Evolutionary conservation across 2,797 vertebrate species (phyloP).

Genomic region (Cryptoblepharus egeriae): DNA sequence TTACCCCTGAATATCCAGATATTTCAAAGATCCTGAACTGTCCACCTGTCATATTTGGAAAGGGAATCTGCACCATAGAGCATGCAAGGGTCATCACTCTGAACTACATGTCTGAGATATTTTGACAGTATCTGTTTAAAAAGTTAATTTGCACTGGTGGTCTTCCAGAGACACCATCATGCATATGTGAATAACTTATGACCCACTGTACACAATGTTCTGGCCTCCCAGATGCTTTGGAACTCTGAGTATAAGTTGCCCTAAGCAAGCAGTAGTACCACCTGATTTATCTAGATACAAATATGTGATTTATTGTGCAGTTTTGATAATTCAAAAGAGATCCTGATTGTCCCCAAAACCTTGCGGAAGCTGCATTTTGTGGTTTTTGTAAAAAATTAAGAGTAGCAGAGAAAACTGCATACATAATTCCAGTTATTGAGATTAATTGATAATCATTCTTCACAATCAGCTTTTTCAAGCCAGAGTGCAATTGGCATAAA

Average conservation of each 20-base stretch:
- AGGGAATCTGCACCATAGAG: constrained; percentile 18
- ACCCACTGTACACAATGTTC: not conserved
- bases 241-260: not conserved
- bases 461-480: constrained; percentile 4
- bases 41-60: constrained; percentile 22
- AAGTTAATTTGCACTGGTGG: constrained; percentile 18
- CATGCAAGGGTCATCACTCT: constrained; percentile 10
- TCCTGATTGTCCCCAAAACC: not conserved
- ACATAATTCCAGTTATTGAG: constrained; percentile 37
- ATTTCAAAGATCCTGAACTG: too few relatives aligned
- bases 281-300: not conserved
- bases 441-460: constrained; percentile 17
- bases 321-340: not conserved
- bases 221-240: not conserved
- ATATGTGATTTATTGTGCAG: not conserved
- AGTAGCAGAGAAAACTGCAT: constrained; percentile 9
- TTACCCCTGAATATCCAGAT: not conserved
- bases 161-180: constrained; percentile 9
- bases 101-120: constrained; percentile 8
- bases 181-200: not conserved
- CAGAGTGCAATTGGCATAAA: constrained; percentile 17
- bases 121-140: constrained; percentile 27
- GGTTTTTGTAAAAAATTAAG: not conserved
- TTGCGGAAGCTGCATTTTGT: constrained; percentile 1
- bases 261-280: not conserved